Percentiles rank a stretch among this genome's conserved stretches.
Evolutionary conservation across 2,113 vertebrate genomes (phyloP).

Genomic region (Elaphurus davidianus): DNA sequence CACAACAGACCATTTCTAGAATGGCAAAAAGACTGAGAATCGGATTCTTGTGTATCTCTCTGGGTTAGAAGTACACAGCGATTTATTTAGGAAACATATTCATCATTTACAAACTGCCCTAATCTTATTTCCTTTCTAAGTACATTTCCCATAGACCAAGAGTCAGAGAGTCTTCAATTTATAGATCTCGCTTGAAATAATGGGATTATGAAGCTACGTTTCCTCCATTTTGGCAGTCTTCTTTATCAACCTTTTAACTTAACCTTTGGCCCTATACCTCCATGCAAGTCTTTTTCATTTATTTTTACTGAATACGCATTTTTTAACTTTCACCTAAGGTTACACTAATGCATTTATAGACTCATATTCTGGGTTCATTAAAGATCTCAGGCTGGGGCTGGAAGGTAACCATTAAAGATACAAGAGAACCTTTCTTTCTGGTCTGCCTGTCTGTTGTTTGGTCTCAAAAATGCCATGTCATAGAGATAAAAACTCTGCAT

Average conservation of each 20-base stretch:
- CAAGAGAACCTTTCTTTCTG: not conserved
- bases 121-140: not conserved
- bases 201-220: slow-evolving; percentile 11
- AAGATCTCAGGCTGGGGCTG: not conserved
- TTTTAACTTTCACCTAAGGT: slow-evolving; percentile 34
- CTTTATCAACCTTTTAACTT: slow-evolving; percentile 32
- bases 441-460: not conserved
- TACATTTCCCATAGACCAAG: not conserved
- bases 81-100: slow-evolving; percentile 10
- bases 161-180: not conserved
- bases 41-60: not conserved
- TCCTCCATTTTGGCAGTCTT: slow-evolving; percentile 13
- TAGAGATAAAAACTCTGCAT: not conserved
- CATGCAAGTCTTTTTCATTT: slow-evolving; percentile 1
- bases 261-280: not conserved
- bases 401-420: not conserved
- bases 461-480: not conserved
- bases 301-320: slow-evolving; percentile 25
- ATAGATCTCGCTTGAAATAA: slow-evolving; percentile 27
- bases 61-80: not conserved
- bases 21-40: not conserved
- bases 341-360: slow-evolving; percentile 33
- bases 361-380: slow-evolving; percentile 25
- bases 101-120: not conserved
- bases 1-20: not conserved